phyloP scores from a whole-genome alignment of 2,113 vertebrate species.

The Agapornis roseicollis region DNA sequence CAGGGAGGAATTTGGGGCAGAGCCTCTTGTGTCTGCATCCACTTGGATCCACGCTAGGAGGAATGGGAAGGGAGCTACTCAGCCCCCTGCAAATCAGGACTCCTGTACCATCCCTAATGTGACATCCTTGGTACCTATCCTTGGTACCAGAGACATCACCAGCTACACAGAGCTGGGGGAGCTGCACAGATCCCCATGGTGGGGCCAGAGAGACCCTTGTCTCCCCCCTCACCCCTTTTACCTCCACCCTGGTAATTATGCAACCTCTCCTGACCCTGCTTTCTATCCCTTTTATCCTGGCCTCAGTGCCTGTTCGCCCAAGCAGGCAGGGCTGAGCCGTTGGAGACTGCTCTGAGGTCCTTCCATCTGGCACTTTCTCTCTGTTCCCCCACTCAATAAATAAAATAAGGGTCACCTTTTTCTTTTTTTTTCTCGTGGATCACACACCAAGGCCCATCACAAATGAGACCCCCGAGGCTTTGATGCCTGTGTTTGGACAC shows the following conservation, averaged over 20 bases:
- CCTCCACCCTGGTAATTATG: slow-evolving; percentile 75
- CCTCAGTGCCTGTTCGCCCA: slow-evolving; percentile 75
- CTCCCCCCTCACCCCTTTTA: slow-evolving; percentile 50
- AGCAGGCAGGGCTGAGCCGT: slow-evolving; percentile 73
- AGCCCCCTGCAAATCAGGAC: neutral
- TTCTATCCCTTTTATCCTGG: slow-evolving; percentile 75
- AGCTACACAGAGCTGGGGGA: neutral
- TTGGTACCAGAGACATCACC: neutral
- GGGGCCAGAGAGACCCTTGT: slow-evolving; percentile 53
- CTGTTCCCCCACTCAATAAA: slow-evolving; percentile 80
- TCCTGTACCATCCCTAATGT: neutral
- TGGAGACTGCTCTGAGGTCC: slow-evolving; percentile 74
- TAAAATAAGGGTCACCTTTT: slow-evolving; percentile 83
- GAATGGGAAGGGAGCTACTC: neutral
- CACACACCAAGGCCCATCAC: slow-evolving; percentile 80
- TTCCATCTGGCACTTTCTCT: slow-evolving; percentile 88
- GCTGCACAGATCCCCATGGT: neutral
- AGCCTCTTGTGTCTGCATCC: neutral
- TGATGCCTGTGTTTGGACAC: slow-evolving; percentile 93
- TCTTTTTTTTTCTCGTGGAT: slow-evolving; percentile 67
- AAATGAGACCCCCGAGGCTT: slow-evolving; percentile 79
- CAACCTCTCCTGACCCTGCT: slow-evolving; percentile 76
- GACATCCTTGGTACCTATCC: neutral
- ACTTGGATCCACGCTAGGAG: neutral
- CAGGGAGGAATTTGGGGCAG: neutral